Conservation (phyloP, 1,140 invertebrate genomes). For the Amphibalanus amphitrite region DNA sequence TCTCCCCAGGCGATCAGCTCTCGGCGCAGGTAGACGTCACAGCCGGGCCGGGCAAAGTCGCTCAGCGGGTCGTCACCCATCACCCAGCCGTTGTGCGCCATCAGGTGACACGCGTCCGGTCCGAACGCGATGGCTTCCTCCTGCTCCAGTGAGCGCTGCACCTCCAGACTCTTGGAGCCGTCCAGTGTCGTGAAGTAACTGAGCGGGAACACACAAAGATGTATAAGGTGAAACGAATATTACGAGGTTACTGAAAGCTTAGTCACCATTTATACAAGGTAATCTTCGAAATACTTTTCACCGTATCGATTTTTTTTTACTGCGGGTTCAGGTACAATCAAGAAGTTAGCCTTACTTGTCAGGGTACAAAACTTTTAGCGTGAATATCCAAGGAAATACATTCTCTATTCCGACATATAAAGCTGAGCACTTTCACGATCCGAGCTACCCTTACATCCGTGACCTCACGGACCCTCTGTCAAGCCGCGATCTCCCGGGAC, state of each 20-base stretch:
- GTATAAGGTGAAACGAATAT: neutral
- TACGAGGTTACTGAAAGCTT: too few species aligned
- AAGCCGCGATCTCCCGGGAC: too few species aligned
- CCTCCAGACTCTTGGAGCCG: neutral
- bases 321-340: too few species aligned
- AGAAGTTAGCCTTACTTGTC: too few species aligned
- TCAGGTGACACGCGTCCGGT: slow-evolving; percentile 24
- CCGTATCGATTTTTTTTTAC: too few species aligned
- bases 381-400: neutral
- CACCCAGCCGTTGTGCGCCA: slow-evolving; percentile 99
- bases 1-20: slow-evolving; percentile 97
- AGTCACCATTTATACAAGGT: too few species aligned
- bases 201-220: neutral
- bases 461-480: neutral
- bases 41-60: slow-evolving; percentile 78
- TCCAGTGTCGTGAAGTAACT: slow-evolving; percentile 18
- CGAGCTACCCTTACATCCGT: neutral
- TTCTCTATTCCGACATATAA: neutral
- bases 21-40: slow-evolving; percentile 70
- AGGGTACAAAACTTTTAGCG: neutral
- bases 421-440: neutral
- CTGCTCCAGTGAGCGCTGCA: slow-evolving; percentile 11
- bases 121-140: slow-evolving; percentile 18
- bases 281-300: too few species aligned
- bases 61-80: slow-evolving; percentile 86